Percentiles rank a stretch among this genome's conserved stretches.
Conservation (phyloP, 2,113 vertebrate genomes). For the Helogale parvula region DNA sequence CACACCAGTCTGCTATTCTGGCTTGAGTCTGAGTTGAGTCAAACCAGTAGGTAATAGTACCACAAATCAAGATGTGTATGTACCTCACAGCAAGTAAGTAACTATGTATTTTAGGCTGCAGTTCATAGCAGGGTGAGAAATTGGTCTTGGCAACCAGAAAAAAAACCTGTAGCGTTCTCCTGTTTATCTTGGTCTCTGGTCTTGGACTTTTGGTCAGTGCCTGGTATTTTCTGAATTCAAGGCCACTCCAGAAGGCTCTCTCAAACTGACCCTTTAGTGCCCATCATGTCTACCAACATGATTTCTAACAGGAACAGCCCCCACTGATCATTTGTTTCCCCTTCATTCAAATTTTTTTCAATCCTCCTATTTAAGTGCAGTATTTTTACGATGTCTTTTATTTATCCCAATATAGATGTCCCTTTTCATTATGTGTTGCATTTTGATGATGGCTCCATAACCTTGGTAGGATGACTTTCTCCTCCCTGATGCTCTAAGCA, state of each 20-base stretch:
- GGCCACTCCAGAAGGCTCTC: neutral
- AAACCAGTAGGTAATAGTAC: neutral
- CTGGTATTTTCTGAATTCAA: neutral
- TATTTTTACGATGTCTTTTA: neutral
- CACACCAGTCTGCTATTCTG: neutral
- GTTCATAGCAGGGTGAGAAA: neutral
- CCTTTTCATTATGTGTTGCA: neutral
- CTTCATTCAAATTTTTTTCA: neutral
- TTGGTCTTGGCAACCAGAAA: neutral
- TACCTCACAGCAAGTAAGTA: neutral
- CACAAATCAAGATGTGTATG: neutral
- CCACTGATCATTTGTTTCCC: neutral
- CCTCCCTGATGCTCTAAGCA: neutral
- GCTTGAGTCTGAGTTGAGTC: neutral
- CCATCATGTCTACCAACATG: neutral
- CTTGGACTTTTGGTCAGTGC: neutral
- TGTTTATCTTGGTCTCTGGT: neutral
- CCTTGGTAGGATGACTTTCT: neutral
- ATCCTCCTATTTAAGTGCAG: neutral
- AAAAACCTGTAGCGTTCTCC: neutral
- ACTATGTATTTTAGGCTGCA: neutral
- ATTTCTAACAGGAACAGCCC: neutral
- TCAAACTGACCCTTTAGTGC: neutral
- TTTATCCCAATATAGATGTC: neutral
- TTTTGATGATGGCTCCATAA: neutral